Evolutionary conservation across 2,888 invertebrate species (phyloP).

Genomic region (Agrochola lychnidis): DNA sequence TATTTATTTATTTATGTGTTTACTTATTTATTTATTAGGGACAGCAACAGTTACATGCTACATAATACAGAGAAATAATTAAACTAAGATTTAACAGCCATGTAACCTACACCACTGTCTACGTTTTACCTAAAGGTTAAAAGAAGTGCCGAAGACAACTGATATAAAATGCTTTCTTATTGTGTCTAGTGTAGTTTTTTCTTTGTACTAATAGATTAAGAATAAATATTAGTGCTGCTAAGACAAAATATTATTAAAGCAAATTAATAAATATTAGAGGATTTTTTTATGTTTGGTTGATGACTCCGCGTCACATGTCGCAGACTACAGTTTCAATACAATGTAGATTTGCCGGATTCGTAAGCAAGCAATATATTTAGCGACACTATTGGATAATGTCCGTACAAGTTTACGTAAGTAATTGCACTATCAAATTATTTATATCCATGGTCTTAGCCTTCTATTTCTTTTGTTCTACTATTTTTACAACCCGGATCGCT

Average conservation of each 20-base stretch:
- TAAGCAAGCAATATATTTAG: not conserved
- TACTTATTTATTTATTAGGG: no score
- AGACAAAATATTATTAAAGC: not conserved
- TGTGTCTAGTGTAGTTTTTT: not conserved
- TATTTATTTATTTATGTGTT: no score
- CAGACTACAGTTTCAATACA: no score
- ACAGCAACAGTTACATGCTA: no score
- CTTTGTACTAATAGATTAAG: not conserved
- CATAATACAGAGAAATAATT: no score
- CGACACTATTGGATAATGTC: not conserved
- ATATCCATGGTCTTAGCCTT: not conserved
- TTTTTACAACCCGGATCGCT: constrained; percentile 44
- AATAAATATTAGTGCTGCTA: not conserved
- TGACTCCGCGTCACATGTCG: not conserved
- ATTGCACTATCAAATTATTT: constrained; percentile 8
- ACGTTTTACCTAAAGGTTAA: no score
- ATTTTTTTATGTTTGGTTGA: not conserved
- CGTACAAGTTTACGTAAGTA: not conserved
- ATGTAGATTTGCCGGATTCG: not conserved
- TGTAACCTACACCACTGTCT: no score
- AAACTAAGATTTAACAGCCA: no score
- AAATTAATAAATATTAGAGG: not conserved
- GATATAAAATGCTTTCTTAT: not conserved
- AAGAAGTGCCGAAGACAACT: no score
- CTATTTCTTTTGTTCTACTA: constrained; percentile 40